Evolutionary conservation across 2,888 invertebrate species (phyloP).

Genomic region (Ectropis crepuscularia): DNA sequence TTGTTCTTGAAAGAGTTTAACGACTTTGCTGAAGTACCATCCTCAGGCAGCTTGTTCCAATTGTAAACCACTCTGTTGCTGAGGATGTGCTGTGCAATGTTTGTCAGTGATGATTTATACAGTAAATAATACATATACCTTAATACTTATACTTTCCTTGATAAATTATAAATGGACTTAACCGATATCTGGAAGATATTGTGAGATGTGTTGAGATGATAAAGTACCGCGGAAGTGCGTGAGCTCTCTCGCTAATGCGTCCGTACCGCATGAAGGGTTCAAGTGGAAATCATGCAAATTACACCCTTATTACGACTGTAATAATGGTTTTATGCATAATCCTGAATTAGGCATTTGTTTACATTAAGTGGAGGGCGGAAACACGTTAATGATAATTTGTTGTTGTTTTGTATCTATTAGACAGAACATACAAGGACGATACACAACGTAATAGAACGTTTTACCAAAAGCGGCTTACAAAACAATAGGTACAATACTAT

Average conservation of each 20-base stretch:
- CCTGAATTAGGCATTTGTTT: constrained; percentile 11
- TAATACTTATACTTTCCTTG: background rate
- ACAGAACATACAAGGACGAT: too few species aligned
- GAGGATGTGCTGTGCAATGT: too few species aligned
- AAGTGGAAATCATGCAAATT: constrained; percentile 24
- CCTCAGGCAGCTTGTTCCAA: too few species aligned
- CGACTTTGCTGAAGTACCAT: too few species aligned
- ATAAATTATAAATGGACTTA: constrained; percentile 1
- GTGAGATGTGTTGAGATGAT: constrained; percentile 39
- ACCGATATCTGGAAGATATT: background rate
- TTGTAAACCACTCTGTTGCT: too few species aligned
- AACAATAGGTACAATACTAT: too few species aligned
- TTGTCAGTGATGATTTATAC: too few species aligned
- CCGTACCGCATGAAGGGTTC: constrained; percentile 8
- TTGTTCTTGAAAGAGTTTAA: too few species aligned
- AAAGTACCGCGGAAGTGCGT: constrained; percentile 39
- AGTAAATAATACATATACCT: too few species aligned
- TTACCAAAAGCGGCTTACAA: too few species aligned
- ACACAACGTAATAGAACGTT: too few species aligned
- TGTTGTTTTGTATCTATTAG: background rate
- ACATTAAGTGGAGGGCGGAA: background rate
- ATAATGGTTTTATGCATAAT: constrained; percentile 15
- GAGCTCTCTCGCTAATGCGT: constrained; percentile 38
- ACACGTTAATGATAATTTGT: background rate
- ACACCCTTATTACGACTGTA: constrained; percentile 9